Conservation (phyloP, 2,888 invertebrate genomes). For the Acanthosoma haemorrhoidale region DNA sequence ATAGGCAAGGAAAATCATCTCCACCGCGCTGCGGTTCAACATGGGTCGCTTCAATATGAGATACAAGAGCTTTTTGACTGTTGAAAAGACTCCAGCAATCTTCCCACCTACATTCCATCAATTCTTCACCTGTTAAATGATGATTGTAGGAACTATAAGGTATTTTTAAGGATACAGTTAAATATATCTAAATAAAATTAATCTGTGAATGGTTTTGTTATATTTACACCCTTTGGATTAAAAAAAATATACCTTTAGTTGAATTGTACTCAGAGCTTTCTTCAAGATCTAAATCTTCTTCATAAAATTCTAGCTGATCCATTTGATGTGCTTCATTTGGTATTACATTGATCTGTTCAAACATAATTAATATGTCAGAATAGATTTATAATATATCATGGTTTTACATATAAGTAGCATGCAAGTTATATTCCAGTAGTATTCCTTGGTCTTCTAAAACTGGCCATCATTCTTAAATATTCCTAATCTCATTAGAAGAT, state of each 20-base stretch:
- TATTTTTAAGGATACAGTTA: too few relatives aligned
- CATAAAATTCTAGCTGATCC: slow-evolving; percentile 2
- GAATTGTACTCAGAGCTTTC: not conserved
- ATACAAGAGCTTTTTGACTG: slow-evolving; percentile 71
- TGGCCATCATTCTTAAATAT: too few relatives aligned
- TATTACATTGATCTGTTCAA: not conserved
- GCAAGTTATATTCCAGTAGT: too few relatives aligned
- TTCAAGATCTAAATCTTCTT: slow-evolving; percentile 2
- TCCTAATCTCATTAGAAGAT: too few relatives aligned
- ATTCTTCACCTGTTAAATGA: slow-evolving; percentile 27
- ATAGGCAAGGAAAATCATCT: slow-evolving; percentile 87
- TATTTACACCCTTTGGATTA: too few relatives aligned
- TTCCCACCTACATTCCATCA: slow-evolving; percentile 70
- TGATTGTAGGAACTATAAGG: too few relatives aligned
- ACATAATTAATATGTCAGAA: too few relatives aligned
- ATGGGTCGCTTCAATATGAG: slow-evolving; percentile 79
- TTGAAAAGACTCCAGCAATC: slow-evolving; percentile 75
- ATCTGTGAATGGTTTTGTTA: too few relatives aligned
- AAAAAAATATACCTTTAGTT: not conserved
- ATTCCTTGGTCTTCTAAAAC: too few relatives aligned
- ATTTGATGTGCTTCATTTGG: not conserved
- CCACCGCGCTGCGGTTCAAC: slow-evolving; percentile 56
- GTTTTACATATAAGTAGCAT: too few relatives aligned
- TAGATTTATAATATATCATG: too few relatives aligned
- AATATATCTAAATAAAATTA: too few relatives aligned